Conservation (phyloP, 30 jellyfish, hydroid and myxozoan species). For the Chironex yamaguchii region DNA sequence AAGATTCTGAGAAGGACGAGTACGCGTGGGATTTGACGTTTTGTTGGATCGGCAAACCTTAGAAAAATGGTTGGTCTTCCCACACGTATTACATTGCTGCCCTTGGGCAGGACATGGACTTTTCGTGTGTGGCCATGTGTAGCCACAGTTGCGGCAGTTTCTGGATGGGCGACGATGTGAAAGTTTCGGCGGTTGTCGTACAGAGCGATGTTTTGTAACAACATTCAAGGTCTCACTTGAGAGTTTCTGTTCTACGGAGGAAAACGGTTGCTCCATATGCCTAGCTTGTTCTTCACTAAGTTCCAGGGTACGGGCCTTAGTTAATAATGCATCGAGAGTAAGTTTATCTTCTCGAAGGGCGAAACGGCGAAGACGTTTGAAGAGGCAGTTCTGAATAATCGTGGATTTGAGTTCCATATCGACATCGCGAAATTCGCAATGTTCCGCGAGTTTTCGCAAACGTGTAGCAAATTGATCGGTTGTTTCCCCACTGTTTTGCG, state of each 20-base stretch:
- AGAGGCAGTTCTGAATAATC: neutral
- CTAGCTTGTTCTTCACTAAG: neutral
- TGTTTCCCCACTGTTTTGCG: neutral
- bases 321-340: neutral
- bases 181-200: no score
- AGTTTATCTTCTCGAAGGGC: neutral
- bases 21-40: neutral
- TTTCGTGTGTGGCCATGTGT: constrained; percentile 34
- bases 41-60: constrained; percentile 11
- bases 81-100: constrained; percentile 30
- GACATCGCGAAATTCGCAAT: neutral
- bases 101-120: constrained; percentile 64
- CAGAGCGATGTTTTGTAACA: no score
- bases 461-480: neutral
- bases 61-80: constrained; percentile 25
- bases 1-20: no score
- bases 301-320: neutral
- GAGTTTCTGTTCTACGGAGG: no score
- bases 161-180: no score
- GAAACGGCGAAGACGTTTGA: neutral
- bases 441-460: neutral
- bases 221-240: no score
- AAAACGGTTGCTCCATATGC: no score
- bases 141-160: constrained; percentile 43
- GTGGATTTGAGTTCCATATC: neutral